Conservation (phyloP, 2,888 invertebrate genomes). For the Protodeltote pygarga region DNA sequence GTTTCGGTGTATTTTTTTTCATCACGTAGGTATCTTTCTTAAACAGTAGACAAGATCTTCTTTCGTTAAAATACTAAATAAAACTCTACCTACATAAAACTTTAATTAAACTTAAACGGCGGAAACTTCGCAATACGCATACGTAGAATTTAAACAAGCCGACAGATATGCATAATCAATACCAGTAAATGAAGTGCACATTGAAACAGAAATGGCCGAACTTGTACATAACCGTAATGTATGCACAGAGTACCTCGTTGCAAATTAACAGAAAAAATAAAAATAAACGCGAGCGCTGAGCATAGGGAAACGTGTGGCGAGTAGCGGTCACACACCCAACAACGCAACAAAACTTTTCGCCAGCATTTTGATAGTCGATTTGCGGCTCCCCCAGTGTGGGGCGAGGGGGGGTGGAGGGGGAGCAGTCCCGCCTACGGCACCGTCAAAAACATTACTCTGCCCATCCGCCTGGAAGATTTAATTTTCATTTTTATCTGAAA, state of each 20-base stretch:
- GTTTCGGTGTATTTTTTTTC: no score
- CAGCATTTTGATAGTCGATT: slow-evolving; percentile 86
- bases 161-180: slow-evolving; percentile 49
- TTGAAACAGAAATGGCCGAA: slow-evolving; percentile 7
- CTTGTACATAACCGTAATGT: slow-evolving; percentile 14
- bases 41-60: no score
- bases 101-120: no score
- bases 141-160: background rate
- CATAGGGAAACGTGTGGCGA: slow-evolving; percentile 67
- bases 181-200: slow-evolving; percentile 44
- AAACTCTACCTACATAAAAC: no score
- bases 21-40: no score
- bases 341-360: slow-evolving; percentile 74
- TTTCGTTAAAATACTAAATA: no score
- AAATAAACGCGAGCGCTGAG: no score
- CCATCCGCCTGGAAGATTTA: slow-evolving; percentile 87
- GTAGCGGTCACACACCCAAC: slow-evolving; percentile 76
- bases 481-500: slow-evolving; percentile 88
- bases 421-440: slow-evolving; percentile 69
- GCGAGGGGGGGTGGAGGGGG: slow-evolving; percentile 39
- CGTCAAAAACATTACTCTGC: slow-evolving; percentile 87
- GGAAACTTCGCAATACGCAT: background rate
- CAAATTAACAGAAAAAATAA: slow-evolving; percentile 61
- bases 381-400: slow-evolving; percentile 69
- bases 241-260: slow-evolving; percentile 26